Percentiles rank a stretch among this genome's conserved stretches.
These are phyloP conservation scores for Neopipo cinnamomea DNA, from an alignment of 2,113 vertebrate genomes.

Conservation along the genomic window DNA sequence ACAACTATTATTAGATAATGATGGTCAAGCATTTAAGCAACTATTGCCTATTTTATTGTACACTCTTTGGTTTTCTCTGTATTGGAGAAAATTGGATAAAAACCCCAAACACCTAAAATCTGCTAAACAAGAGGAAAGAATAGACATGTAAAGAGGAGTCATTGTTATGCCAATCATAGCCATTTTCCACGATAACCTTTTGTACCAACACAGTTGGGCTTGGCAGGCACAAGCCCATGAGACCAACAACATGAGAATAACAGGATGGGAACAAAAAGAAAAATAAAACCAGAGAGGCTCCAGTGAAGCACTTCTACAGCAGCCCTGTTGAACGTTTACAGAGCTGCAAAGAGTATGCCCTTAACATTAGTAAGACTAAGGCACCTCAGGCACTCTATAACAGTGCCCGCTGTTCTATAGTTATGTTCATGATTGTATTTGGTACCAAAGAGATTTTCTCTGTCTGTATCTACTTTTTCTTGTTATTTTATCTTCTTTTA, in stretches of 20 bases:
- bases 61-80: background rate
- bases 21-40: background rate
- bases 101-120: background rate
- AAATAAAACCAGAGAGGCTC: background rate
- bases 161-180: background rate
- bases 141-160: fast-evolving
- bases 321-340: background rate
- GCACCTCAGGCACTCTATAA: background rate
- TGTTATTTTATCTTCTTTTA: background rate
- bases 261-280: background rate
- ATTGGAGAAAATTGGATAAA: background rate
- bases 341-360: background rate
- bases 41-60: background rate
- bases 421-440: background rate
- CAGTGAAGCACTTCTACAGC: background rate
- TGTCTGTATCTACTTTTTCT: background rate
- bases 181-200: fast-evolving
- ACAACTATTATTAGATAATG: background rate
- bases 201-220: background rate
- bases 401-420: background rate
- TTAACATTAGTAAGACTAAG: background rate
- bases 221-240: background rate
- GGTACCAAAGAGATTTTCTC: background rate
- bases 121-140: background rate
- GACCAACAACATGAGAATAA: background rate